Base-by-base conservation (phyloP, 2,888 invertebrate genomes). In the Acronicta aceris region DNA sequence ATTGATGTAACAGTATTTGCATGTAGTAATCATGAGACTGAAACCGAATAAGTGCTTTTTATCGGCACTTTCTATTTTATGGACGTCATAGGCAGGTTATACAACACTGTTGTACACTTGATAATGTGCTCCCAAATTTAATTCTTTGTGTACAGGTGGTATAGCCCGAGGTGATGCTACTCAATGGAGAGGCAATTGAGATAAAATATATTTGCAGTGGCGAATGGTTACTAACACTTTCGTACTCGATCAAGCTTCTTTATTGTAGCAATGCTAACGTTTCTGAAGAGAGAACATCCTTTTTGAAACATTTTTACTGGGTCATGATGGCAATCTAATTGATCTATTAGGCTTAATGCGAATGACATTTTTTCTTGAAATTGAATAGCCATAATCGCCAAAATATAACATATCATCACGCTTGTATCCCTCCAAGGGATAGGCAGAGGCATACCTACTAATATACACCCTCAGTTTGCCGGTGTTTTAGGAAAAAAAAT, bases 11-110 rank as follows among this genome's bases (percentile, higher is more conserved):
- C 71, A 76, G 58, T 76, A 85, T 85, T 85, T 83, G 82, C 85
- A 84, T 86, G 80, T 74, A 74, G 77, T 76, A 79, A 81, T 38
- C 38, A 38, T 78, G 78, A 78, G 70, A 72, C 82, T 85, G 85
- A 83, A 84, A 83, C 78, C 79, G 87, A 85, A 83, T 79, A 79
- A 76, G 49, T 61, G 69, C 65, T 58, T 79, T 66, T 81, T 84
- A 83, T 86, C 80, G 78, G n/a, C 61, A 87, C 88, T 88, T 88
- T 88, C 87, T 84, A 87, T 82, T 84, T 82, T 75, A 72, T 79
- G 68, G 62, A 63, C 81, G 76, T 79, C 71, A 73, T 71, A 74
- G 73, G 73, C 73, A 78, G 77, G 76, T 86, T 85, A 78, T 79
- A 74, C 70, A 87, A 87, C 69, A 9, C 2, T 46, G 49, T 65